phyloP scores from a whole-genome alignment of 2,113 vertebrate genomes.

The Ceyx cyanopectus region DNA sequence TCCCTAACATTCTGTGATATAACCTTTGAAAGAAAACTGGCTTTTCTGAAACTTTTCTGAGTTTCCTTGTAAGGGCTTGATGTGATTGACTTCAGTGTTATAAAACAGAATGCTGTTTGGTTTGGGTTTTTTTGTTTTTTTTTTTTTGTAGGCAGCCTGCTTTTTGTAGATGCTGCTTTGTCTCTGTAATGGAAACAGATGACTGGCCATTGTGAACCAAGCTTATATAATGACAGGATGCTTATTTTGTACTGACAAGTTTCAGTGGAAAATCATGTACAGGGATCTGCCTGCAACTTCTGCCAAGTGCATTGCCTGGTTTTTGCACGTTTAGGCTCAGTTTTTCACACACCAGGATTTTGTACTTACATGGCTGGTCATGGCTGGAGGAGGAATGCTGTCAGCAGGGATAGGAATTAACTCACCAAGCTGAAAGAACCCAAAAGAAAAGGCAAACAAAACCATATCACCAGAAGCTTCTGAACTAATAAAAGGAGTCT shows the following conservation, averaged over 20 bases:
- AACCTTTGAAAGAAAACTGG: neutral
- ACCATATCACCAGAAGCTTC: neutral
- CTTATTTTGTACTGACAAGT: neutral
- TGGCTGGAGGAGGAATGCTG: conserved; percentile 78
- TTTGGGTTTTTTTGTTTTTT: neutral
- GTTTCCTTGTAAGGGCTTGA: neutral
- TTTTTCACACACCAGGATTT: neutral
- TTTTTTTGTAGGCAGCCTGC: neutral
- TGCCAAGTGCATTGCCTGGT: neutral
- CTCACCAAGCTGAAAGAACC: conserved; percentile 85
- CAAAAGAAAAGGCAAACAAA: neutral
- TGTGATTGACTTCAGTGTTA: neutral
- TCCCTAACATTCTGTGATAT: too few species aligned
- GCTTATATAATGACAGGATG: neutral
- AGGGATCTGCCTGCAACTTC: neutral
- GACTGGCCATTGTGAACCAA: neutral
- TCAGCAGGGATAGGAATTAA: conserved; percentile 85
- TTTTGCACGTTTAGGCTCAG: neutral
- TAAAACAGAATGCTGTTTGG: neutral
- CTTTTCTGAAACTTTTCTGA: neutral
- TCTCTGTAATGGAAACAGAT: neutral
- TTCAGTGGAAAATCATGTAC: neutral
- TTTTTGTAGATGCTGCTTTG: neutral
- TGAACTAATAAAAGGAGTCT: neutral
- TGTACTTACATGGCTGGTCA: conserved; percentile 78